Conservation (phyloP, 2,888 invertebrate species). For the Xestia sexstrigata region DNA sequence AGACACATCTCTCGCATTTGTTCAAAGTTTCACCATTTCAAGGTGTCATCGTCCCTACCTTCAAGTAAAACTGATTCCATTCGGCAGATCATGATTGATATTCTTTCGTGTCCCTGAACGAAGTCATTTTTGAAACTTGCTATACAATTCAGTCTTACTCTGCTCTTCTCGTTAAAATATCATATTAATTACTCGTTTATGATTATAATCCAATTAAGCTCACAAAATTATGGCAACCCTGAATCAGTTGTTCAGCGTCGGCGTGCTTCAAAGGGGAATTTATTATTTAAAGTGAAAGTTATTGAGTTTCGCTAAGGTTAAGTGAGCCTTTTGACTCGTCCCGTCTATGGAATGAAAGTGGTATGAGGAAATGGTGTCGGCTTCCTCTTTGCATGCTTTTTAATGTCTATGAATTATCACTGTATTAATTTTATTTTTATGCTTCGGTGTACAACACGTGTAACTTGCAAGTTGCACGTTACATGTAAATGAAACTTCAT, state of each 20-base stretch:
- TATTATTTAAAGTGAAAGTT: constrained; percentile 90
- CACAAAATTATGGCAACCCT: constrained; percentile 79
- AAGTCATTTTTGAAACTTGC: not conserved
- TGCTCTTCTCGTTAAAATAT: constrained; percentile 40
- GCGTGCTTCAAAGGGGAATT: constrained; percentile 86
- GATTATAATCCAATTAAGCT: constrained; percentile 70
- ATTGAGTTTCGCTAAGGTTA: constrained; percentile 89
- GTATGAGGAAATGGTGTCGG: constrained; percentile 79
- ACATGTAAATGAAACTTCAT: not conserved
- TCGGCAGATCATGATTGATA: not conserved
- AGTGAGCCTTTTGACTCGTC: constrained; percentile 88
- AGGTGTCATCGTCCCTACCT: not conserved
- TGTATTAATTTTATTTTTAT: constrained; percentile 3
- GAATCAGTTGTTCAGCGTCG: constrained; percentile 82
- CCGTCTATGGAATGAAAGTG: constrained; percentile 70
- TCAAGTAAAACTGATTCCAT: not conserved
- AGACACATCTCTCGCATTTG: not conserved
- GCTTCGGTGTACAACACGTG: not conserved
- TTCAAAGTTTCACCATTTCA: not conserved
- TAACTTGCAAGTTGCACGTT: not conserved
- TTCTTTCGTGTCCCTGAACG: not conserved
- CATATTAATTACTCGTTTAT: constrained; percentile 65
- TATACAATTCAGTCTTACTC: not conserved
- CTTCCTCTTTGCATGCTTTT: constrained; percentile 76
- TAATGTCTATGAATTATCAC: constrained; percentile 64